Evolutionary conservation across 2,797 vertebrate species (phyloP).

Genomic region (Urosaurus nigricauda): DNA sequence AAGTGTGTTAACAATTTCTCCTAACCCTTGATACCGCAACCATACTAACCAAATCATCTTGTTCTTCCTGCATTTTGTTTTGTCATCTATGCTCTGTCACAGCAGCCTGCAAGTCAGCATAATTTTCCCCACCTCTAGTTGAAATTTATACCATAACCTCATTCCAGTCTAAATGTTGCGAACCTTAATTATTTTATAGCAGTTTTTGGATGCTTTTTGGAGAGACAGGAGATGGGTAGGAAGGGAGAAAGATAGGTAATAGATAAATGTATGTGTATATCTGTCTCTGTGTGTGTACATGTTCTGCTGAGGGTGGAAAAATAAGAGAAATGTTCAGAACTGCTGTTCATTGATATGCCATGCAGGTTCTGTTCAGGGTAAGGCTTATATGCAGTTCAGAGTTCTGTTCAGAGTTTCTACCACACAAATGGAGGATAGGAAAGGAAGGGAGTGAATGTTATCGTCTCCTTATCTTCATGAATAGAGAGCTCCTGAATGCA

Average conservation of each 20-base stretch:
- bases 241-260: neutral
- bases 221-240: neutral
- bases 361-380: neutral
- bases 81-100: slow-evolving; percentile 27
- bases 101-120: slow-evolving; percentile 14
- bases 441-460: neutral
- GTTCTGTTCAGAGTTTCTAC: neutral
- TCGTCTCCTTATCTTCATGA: neutral
- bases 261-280: neutral
- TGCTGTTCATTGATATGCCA: neutral
- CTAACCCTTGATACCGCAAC: slow-evolving; percentile 14
- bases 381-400: neutral
- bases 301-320: no score
- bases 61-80: slow-evolving; percentile 40
- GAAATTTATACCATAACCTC: slow-evolving; percentile 44
- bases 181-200: slow-evolving; percentile 39
- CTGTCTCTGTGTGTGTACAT: no score
- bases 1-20: neutral
- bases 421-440: neutral
- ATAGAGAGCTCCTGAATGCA: neutral
- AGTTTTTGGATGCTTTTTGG: neutral
- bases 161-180: slow-evolving; percentile 40
- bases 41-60: slow-evolving; percentile 44
- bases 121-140: slow-evolving; percentile 43
- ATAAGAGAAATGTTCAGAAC: no score